Base-by-base conservation (phyloP, 2,113 vertebrate genomes). In the Calidris pygmaea region DNA sequence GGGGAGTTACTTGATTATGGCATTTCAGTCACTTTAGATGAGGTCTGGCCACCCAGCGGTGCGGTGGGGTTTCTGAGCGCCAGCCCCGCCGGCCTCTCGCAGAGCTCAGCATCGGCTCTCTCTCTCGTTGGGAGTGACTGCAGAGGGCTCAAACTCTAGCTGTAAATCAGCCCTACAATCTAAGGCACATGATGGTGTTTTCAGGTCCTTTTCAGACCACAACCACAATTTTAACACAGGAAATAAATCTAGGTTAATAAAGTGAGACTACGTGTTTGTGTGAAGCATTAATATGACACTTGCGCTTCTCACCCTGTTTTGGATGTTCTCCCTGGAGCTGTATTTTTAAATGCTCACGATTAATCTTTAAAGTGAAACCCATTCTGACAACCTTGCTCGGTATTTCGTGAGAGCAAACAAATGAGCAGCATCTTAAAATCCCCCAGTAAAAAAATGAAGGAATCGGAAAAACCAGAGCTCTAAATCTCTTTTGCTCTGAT, bases 81-180 rank as follows among this genome's bases (percentile, higher is more conserved):
- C 34, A 16, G 65, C 4, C 68, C 75, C 0, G 0, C 47, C 14
- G 1, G 2, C 66, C 12, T 6, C 1, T 0, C 26, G 27, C 60
- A 41, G 47, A 50, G 71, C 78, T 93, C 32, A 10, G 60, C 32
- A n/a, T 19, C n/a, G 10, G 8, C 66, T 7, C 3, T 18, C 63
- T 34, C 6, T 22, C 27, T 12, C n/a, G n/a, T n/a, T 70, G 34
- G 18, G 58, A 67, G 13, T 13, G 37, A 26, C 60, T 55, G 52
- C 1, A 3, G 0, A 14, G 81, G 70, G 50, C 77, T 81, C 70
- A 26, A 35, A 47, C 47, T 55, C 17, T 3, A 37, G 59, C 50
- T 83, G 47, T 50, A 55, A 55, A 85, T 90, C 48, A 4, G 53
- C 39, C 20, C 3, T 17, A 16, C 10, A 16, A 32, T 56, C 81